phyloP scores from a whole-genome alignment of 2,797 vertebrate genomes.

The Anisognathus igniventris region DNA sequence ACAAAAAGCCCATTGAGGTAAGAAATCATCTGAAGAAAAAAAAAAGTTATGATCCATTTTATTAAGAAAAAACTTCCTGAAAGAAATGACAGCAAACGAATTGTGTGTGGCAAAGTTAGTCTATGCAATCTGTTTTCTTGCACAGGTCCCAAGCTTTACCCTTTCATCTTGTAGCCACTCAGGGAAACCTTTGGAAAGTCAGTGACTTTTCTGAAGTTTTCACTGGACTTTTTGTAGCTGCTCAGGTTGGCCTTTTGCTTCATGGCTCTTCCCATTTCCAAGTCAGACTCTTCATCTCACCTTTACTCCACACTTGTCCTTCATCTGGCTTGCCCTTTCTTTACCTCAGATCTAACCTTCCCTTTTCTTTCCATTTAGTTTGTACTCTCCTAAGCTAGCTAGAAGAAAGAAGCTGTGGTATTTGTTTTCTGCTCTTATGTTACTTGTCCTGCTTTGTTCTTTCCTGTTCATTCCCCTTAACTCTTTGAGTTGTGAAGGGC shows the following conservation, averaged over 20 bases:
- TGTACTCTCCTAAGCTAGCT: neutral
- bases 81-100: neutral
- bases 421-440: neutral
- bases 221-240: neutral
- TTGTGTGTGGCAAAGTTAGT: neutral
- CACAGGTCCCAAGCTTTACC: neutral
- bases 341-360: neutral
- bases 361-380: neutral
- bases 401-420: neutral
- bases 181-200: neutral
- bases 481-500: neutral
- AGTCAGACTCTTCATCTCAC: neutral
- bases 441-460: conserved; percentile 1
- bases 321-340: conserved; percentile 12
- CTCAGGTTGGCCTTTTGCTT: conserved; percentile 19
- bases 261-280: neutral
- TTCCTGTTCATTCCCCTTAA: neutral
- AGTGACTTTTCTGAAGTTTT: conserved; percentile 3
- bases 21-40: neutral
- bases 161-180: neutral
- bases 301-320: neutral
- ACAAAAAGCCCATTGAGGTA: neutral
- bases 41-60: neutral
- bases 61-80: neutral
- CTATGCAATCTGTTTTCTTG: neutral